Evolutionary conservation across 2,113 vertebrate species (phyloP).

Genomic region (Gorsachius goisagi): DNA sequence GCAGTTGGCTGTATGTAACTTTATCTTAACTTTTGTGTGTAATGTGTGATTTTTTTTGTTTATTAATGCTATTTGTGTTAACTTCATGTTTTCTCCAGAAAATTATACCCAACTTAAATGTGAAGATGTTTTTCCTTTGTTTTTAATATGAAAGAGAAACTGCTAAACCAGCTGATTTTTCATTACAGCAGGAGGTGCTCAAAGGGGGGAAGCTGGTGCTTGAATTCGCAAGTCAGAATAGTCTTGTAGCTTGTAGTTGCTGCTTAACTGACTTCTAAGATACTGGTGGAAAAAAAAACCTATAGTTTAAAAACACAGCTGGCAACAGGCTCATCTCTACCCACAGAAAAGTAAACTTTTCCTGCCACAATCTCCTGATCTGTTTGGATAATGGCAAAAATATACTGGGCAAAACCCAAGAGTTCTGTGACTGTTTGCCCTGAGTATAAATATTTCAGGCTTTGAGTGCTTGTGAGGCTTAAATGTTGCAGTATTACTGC

Average conservation of each 20-base stretch:
- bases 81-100: not conserved
- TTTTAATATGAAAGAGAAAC: not conserved
- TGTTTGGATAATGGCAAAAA: slow-evolving; percentile 26
- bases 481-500: not conserved
- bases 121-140: not conserved
- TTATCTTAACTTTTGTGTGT: not conserved
- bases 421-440: slow-evolving; percentile 20
- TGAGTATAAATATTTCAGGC: slow-evolving; percentile 16
- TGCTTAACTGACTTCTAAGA: not conserved
- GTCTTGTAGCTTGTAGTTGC: not conserved
- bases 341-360: not conserved
- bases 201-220: not conserved
- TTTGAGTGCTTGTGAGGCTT: not conserved
- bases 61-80: not conserved
- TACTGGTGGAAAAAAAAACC: not conserved
- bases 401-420: not conserved
- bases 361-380: not conserved
- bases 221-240: not conserved
- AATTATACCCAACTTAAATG: not conserved
- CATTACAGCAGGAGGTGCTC: not conserved
- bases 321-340: not conserved
- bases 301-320: not conserved
- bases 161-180: not conserved
- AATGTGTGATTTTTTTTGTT: not conserved
- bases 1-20: not conserved